These are phyloP conservation scores for Oceanodroma leucorhoa DNA, from an alignment of 2,797 vertebrate species.

Conservation along the genomic window DNA sequence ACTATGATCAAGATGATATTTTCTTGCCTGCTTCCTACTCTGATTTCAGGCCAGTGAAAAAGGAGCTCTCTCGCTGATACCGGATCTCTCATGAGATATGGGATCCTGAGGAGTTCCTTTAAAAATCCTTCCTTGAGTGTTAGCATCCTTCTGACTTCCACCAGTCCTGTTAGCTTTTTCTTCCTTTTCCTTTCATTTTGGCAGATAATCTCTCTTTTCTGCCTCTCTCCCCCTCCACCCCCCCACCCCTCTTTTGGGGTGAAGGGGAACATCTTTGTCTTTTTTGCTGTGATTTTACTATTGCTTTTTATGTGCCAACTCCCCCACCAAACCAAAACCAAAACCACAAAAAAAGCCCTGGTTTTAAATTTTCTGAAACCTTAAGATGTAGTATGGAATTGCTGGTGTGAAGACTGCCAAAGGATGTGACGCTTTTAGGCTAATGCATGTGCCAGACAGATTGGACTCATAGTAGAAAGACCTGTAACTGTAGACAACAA, in stretches of 20 bases:
- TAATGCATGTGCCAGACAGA: not conserved
- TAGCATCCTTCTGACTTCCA: not conserved
- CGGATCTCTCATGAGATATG: not conserved
- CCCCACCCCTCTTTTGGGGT: not conserved
- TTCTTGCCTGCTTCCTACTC: not conserved
- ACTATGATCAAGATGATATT: not conserved
- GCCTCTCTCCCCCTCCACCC: not conserved
- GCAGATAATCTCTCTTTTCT: not conserved
- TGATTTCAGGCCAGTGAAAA: not conserved
- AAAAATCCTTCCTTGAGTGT: not conserved
- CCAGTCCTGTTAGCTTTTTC: not conserved
- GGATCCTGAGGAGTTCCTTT: not conserved
- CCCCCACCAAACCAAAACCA: not conserved
- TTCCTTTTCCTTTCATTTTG: not conserved
- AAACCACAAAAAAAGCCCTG: rapidly evolving
- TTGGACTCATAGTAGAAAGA: not conserved
- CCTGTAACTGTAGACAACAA: too few relatives aligned
- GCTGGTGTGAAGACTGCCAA: not conserved
- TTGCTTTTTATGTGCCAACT: rapidly evolving
- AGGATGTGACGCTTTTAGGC: not conserved
- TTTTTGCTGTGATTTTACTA: rapidly evolving
- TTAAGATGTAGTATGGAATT: not conserved
- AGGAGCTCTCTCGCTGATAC: not conserved
- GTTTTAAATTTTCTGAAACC: not conserved
- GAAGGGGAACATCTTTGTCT: not conserved